Evolutionary conservation across 1,140 invertebrate species (phyloP), one percentile per base, ranked within the genome.

Genomic region (Lasioglossum albipes): DNA sequence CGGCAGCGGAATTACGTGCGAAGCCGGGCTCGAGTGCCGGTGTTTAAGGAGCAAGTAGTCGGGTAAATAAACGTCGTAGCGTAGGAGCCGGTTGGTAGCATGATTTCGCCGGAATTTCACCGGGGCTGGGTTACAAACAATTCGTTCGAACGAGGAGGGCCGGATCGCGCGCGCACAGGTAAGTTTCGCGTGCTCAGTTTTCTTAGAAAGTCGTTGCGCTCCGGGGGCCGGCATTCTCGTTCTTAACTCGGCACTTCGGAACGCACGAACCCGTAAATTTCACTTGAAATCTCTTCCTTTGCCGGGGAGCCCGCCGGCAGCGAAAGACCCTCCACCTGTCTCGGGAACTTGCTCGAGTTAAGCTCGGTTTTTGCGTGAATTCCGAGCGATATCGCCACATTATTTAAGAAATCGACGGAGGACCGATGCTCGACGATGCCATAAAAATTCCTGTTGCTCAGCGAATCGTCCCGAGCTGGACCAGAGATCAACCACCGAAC

Each of bases 191-290:
- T 18, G 54, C 61, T 57, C 80, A 73, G 64, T 62, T 82, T 75
- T 84, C 77, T 84, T 82, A 77, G 82, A 82, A 82, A 84, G 82
- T 86, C 82, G 77, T 87, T 85, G 82, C 82, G 80, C 83, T 81
- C 81, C 72, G 77, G 80, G 45, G 2, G 86, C 84, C 80, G 72
- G 75, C 36, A 71, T 83, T 71, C 71, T 81, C 82, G 79, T 84
- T 81, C 83, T 81, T 71, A 64, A 62, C 69, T 78, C 84, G 81
- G 52, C 79, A 81, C 84, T 75, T 85, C 75, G 73, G 74, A 57
- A 84, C 82, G 86, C 80, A 87, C 82, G 86, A 88, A 86, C 73
- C 70, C 74, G 86, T 82, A 82, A 88, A 86, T 86, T 84, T 87
- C 83, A 71, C 81, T 76, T 31, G 64, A 85, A 79, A 80, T 83